Evolutionary conservation across 2,888 invertebrate species (phyloP).

Genomic region (Netelia inedita): DNA sequence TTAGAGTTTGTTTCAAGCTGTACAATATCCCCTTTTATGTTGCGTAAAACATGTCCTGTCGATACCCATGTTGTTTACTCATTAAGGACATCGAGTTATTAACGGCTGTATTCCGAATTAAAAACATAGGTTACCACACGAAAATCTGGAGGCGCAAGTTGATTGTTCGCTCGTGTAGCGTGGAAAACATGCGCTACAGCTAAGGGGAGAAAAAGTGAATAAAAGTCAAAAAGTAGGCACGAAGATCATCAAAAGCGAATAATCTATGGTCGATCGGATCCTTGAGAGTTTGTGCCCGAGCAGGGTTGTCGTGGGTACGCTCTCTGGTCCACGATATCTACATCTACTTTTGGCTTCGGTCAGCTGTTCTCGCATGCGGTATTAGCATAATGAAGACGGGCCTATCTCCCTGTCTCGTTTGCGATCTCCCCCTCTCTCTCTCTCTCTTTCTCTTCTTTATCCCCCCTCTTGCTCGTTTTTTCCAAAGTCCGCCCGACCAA

Average conservation of each 20-base stretch:
- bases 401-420: constrained; percentile 18
- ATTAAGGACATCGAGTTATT: too few relatives aligned
- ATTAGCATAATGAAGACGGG: constrained; percentile 83
- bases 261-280: constrained; percentile 35
- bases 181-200: constrained; percentile 4
- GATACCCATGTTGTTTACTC: too few relatives aligned
- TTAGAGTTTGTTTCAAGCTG: too few relatives aligned
- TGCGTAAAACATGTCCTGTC: too few relatives aligned
- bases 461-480: not conserved
- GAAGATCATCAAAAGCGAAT: constrained; percentile 47
- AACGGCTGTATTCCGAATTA: too few relatives aligned
- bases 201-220: not conserved
- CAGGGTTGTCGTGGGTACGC: constrained; percentile 29
- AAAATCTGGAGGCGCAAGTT: too few relatives aligned
- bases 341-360: constrained; percentile 79
- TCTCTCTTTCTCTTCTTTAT: constrained; percentile 14
- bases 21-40: too few relatives aligned
- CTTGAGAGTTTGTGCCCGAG: constrained; percentile 31
- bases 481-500: not conserved
- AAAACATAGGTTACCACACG: too few relatives aligned
- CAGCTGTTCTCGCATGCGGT: constrained; percentile 79
- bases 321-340: constrained; percentile 77
- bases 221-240: not conserved
- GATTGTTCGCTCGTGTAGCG: too few relatives aligned
- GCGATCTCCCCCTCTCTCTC: not conserved